phyloP scores from a whole-genome alignment of 2,888 invertebrate species.

The Unio delphinus region DNA sequence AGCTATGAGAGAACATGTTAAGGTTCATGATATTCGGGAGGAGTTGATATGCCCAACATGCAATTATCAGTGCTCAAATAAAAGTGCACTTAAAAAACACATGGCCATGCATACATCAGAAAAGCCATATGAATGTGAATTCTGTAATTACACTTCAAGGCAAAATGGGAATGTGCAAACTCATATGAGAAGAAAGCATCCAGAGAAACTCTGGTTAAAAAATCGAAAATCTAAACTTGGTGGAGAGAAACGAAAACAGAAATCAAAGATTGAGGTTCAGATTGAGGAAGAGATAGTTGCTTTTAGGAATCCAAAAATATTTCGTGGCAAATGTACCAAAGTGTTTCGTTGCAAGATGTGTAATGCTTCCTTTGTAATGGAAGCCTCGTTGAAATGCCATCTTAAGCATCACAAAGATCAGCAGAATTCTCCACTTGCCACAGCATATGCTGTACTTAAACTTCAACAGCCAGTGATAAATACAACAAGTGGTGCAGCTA shows the following conservation, averaged over 20 bases:
- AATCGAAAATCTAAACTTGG: neutral
- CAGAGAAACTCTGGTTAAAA: constrained; percentile 32
- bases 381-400: constrained; percentile 72
- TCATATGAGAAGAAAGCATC: constrained; percentile 64
- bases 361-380: constrained; percentile 69
- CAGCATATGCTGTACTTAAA: constrained; percentile 56
- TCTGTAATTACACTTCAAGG: constrained; percentile 60
- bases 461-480: constrained; percentile 48
- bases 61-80: constrained; percentile 55
- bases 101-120: constrained; percentile 56
- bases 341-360: constrained; percentile 67
- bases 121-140: constrained; percentile 57
- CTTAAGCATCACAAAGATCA: constrained; percentile 67
- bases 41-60: constrained; percentile 53
- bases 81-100: constrained; percentile 57
- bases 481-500: neutral
- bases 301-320: constrained; percentile 9
- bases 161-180: constrained; percentile 60
- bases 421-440: constrained; percentile 30
- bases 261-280: constrained; percentile 6
- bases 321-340: constrained; percentile 48
- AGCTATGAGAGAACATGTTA: constrained; percentile 62
- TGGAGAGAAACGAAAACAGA: constrained; percentile 1
- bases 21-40: constrained; percentile 45
- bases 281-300: constrained; percentile 16